A percentile compares a stretch with the other conserved stretches of the same genome.
Conservation (phyloP, 2,113 vertebrate genomes). For the Cairina moschata region DNA sequence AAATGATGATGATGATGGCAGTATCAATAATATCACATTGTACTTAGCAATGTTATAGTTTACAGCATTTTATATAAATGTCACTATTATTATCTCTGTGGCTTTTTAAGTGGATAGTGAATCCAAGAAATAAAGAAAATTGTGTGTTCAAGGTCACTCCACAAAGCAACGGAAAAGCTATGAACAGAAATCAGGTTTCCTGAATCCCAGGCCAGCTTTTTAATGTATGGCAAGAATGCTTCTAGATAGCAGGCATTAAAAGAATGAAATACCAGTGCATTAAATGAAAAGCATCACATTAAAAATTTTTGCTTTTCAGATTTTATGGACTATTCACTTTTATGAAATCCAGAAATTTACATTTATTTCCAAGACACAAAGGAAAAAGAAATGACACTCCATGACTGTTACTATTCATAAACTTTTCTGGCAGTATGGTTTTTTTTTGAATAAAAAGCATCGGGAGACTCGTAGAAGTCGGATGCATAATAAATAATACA, state of each 20-base stretch:
- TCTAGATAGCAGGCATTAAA: background rate
- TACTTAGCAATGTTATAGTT: background rate
- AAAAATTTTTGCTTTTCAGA: background rate
- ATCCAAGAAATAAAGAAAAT: slow-evolving; percentile 4
- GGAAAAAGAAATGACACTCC: background rate
- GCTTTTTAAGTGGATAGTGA: background rate
- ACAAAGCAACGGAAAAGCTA: background rate
- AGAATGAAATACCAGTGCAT: background rate
- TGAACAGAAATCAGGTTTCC: slow-evolving; percentile 13
- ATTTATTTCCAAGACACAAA: background rate
- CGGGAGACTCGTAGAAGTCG: background rate
- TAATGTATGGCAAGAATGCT: background rate
- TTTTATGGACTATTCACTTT: background rate
- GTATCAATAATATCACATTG: background rate
- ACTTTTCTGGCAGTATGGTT: background rate
- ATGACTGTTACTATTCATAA: background rate
- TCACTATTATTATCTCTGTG: background rate
- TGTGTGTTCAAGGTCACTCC: slow-evolving; percentile 35
- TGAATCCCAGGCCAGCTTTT: background rate
- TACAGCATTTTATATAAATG: background rate
- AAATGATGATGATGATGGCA: background rate
- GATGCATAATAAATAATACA: background rate
- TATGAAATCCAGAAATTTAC: background rate
- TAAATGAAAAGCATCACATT: background rate
- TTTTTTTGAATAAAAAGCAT: background rate